These are phyloP conservation scores for Carassius carassius DNA, from an alignment of 2,113 vertebrate species.

Conservation along the genomic window DNA sequence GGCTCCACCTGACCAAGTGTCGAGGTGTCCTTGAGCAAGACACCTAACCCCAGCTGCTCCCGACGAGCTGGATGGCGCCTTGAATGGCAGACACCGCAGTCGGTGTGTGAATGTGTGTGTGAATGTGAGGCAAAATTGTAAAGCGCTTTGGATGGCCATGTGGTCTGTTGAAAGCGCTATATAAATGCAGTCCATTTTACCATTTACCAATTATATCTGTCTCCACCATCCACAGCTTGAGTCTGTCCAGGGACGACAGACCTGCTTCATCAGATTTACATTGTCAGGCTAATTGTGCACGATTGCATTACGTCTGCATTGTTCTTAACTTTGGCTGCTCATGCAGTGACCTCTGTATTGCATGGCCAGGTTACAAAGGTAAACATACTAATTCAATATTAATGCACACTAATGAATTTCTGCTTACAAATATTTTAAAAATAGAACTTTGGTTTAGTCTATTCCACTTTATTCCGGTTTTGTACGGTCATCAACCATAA, in stretches of 20 bases:
- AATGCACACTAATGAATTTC: not conserved
- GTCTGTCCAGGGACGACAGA: slow-evolving; percentile 22
- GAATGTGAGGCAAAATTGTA: too few species aligned
- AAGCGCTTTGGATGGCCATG: too few species aligned
- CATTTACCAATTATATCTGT: slow-evolving; percentile 35
- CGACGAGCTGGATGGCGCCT: too few species aligned
- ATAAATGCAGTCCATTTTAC: too few species aligned
- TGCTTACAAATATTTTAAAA: not conserved
- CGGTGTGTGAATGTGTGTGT: too few species aligned
- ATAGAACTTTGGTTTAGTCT: not conserved
- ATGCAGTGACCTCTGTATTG: slow-evolving; percentile 29
- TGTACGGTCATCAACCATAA: not conserved
- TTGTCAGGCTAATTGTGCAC: slow-evolving; percentile 35
- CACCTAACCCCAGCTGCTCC: too few species aligned
- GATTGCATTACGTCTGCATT: slow-evolving; percentile 32
- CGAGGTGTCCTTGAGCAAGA: too few species aligned
- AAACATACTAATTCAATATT: slow-evolving; percentile 1
- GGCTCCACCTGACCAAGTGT: too few species aligned
- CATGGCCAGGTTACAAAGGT: not conserved
- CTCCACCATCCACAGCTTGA: not conserved
- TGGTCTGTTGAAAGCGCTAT: too few species aligned
- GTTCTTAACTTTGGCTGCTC: slow-evolving; percentile 12
- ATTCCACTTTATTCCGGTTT: not conserved
- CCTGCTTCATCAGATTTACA: slow-evolving; percentile 34
- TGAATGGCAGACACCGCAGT: too few species aligned